Percentiles rank a stretch among this genome's conserved stretches.
Evolutionary conservation across 2,113 vertebrate genomes (phyloP).

Genomic region (Nothocercus julius): DNA sequence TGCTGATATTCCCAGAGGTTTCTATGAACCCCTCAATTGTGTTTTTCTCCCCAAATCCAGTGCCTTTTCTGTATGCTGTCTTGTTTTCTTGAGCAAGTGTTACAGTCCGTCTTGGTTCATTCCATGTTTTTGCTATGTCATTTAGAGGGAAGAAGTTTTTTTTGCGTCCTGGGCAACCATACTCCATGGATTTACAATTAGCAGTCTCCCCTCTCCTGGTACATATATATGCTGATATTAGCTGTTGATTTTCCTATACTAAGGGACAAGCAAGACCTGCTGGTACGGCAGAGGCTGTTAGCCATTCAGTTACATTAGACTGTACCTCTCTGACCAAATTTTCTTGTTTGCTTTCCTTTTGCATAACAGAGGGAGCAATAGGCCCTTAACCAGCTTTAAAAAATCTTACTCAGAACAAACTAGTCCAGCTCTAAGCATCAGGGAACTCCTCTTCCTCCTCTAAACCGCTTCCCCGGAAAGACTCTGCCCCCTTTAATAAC

Average conservation of each 20-base stretch:
- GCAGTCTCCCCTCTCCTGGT: not conserved
- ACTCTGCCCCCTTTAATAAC: not conserved
- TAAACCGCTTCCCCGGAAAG: not conserved
- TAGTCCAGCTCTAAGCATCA: not conserved
- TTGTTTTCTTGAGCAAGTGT: not conserved
- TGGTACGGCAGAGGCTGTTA: not conserved
- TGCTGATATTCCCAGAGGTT: not conserved
- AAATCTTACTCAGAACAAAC: slow-evolving; percentile 19
- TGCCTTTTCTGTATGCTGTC: not conserved
- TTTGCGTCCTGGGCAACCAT: not conserved
- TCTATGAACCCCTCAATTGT: not conserved
- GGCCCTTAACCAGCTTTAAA: not conserved
- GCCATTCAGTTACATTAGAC: not conserved
- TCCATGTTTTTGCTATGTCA: not conserved
- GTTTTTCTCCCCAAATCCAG: not conserved
- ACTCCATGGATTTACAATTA: not conserved
- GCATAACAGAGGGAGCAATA: not conserved
- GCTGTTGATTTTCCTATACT: not conserved
- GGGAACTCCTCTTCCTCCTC: not conserved
- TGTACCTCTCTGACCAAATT: not conserved
- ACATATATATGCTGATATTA: not conserved
- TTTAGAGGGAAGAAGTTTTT: not conserved
- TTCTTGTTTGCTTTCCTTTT: not conserved
- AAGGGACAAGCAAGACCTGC: not conserved
- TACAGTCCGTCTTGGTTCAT: not conserved